Conservation (phyloP, 2,888 invertebrate genomes). For the Clanis bilineata region DNA sequence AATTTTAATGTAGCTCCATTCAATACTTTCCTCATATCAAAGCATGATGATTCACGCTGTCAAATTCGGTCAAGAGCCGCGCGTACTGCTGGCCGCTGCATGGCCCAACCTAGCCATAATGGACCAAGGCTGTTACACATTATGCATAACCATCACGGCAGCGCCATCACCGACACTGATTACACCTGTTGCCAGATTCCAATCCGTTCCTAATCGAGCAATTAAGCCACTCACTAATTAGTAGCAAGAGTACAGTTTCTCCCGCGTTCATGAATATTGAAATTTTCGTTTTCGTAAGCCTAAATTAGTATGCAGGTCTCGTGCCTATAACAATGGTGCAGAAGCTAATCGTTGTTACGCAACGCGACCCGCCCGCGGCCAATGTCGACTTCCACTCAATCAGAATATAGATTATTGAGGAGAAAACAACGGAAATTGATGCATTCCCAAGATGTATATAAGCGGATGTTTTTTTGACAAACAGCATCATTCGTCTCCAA, state of each 20-base stretch:
- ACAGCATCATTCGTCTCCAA: slow-evolving; percentile 70
- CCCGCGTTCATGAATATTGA: slow-evolving; percentile 70
- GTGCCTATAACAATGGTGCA: slow-evolving; percentile 71
- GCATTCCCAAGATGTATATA: slow-evolving; percentile 59
- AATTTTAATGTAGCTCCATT: neutral
- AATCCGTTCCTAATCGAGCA: slow-evolving; percentile 21
- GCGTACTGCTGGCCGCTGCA: slow-evolving; percentile 42
- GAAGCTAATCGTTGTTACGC: slow-evolving; percentile 73
- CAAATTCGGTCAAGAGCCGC: slow-evolving; percentile 38
- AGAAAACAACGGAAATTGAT: slow-evolving; percentile 65
- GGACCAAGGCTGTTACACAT: slow-evolving; percentile 49
- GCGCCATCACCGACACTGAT: slow-evolving; percentile 18
- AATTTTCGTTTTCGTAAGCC: slow-evolving; percentile 54
- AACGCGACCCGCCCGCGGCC: slow-evolving; percentile 72
- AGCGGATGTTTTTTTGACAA: slow-evolving; percentile 37
- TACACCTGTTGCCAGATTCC: slow-evolving; percentile 21
- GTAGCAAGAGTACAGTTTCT: slow-evolving; percentile 44
- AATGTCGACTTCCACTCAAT: slow-evolving; percentile 68
- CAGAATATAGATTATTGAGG: slow-evolving; percentile 69
- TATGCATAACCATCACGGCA: slow-evolving; percentile 41
- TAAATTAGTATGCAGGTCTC: slow-evolving; percentile 51
- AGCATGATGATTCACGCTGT: slow-evolving; percentile 27
- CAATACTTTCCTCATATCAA: neutral
- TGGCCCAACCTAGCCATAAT: slow-evolving; percentile 47
- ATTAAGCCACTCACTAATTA: slow-evolving; percentile 23